Evolutionary conservation across 2,113 vertebrate genomes (phyloP).

Genomic region (Ceuthmochares aereus): DNA sequence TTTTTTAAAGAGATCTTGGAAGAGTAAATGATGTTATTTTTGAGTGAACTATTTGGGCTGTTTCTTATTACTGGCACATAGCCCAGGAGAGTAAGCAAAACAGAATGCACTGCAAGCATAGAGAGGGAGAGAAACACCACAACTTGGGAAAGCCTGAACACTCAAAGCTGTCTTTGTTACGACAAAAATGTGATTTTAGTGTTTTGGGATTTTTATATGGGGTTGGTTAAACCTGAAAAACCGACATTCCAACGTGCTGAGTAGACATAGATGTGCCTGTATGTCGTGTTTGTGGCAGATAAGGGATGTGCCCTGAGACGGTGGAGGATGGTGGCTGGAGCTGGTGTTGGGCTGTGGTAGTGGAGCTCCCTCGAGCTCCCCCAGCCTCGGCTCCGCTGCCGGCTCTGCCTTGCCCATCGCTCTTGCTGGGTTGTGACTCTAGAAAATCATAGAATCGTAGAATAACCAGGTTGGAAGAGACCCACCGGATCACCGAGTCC

Average conservation of each 20-base stretch:
- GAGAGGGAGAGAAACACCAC: neutral
- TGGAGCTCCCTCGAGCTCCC: neutral
- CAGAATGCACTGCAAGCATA: neutral
- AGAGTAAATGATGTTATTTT: constrained; percentile 33
- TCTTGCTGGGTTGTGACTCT: neutral
- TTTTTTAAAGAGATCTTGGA: neutral
- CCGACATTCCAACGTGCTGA: neutral
- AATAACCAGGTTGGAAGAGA: too few relatives aligned
- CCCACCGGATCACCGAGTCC: too few relatives aligned
- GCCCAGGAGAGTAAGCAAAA: constrained; percentile 44
- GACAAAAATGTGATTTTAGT: neutral
- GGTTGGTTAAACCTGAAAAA: neutral
- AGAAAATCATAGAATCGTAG: too few relatives aligned
- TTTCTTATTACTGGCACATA: constrained; percentile 48
- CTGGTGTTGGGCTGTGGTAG: fast-evolving
- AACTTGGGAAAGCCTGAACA: neutral
- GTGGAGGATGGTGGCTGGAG: neutral
- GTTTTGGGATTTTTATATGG: neutral
- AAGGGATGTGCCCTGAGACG: too few relatives aligned
- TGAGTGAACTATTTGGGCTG: constrained; percentile 17
- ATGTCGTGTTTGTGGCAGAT: fast-evolving
- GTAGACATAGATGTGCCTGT: neutral
- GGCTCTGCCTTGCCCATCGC: neutral
- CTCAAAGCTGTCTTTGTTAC: neutral
- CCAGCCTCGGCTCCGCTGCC: neutral